A percentile compares a stretch with the other conserved stretches of the same genome.
Conservation (phyloP, 2,888 invertebrate genomes). For the Scelioninae gen. 1 region DNA sequence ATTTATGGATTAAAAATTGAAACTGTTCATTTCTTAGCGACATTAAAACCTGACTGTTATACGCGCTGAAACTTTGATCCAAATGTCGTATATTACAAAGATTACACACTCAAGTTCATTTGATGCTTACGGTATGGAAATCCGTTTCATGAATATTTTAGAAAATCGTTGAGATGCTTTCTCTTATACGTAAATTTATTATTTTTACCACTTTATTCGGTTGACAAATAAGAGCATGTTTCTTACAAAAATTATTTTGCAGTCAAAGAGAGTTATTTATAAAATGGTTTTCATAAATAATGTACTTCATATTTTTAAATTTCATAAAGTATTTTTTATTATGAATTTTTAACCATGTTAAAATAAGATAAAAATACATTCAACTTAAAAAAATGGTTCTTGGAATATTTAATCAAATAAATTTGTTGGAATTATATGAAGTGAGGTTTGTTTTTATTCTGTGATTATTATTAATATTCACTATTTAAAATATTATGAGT, state of each 20-base stretch:
- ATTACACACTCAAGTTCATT: background rate
- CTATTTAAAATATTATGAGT: too few species aligned
- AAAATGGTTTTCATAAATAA: background rate
- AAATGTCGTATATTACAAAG: conserved; percentile 1
- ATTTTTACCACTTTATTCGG: background rate
- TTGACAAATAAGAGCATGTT: background rate
- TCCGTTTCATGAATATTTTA: background rate
- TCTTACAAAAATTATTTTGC: background rate
- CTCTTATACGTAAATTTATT: conserved; percentile 6
- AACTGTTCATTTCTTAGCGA: too few species aligned
- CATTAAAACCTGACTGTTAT: too few species aligned
- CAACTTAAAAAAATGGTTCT: too few species aligned
- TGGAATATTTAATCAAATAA: too few species aligned
- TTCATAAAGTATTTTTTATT: background rate
- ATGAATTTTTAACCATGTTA: too few species aligned
- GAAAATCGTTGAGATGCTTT: background rate
- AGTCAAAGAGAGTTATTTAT: background rate
- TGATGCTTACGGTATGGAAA: conserved; percentile 7
- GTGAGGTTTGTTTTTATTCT: too few species aligned
- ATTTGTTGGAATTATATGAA: too few species aligned
- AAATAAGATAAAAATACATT: too few species aligned
- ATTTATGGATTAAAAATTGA: too few species aligned
- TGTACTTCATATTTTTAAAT: background rate
- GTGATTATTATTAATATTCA: too few species aligned
- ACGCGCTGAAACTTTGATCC: background rate